Conservation (phyloP, 2,888 invertebrate species). For the Tiphia femorata region DNA sequence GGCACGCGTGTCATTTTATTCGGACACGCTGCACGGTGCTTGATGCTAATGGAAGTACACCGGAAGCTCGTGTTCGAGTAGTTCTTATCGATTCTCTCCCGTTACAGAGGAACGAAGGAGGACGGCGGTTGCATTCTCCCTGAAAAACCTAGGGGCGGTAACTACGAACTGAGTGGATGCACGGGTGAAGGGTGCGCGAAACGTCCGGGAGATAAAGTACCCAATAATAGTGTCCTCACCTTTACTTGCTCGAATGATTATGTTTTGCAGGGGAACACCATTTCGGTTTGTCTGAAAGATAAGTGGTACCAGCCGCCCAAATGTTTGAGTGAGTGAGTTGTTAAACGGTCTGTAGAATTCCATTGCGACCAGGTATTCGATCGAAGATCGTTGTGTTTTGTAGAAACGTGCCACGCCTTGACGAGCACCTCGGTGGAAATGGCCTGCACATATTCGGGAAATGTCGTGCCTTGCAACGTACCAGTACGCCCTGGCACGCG, state of each 20-base stretch:
- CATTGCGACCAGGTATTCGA: too few relatives aligned
- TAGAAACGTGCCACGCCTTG: constrained; percentile 44
- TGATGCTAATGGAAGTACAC: constrained; percentile 1
- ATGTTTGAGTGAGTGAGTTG: constrained; percentile 40
- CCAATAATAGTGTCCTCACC: constrained; percentile 43
- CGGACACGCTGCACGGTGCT: too few relatives aligned
- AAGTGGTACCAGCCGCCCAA: constrained; percentile 42
- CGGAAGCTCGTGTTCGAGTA: not conserved
- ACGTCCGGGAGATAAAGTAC: constrained; percentile 46
- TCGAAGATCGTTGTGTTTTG: constrained; percentile 1
- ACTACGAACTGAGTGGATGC: constrained; percentile 44
- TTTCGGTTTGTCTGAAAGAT: constrained; percentile 45
- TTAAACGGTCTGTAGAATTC: not conserved
- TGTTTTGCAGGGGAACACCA: constrained; percentile 42
- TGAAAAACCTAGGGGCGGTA: constrained; percentile 39
- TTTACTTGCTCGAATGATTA: constrained; percentile 52
- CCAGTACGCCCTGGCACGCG: constrained; percentile 44
- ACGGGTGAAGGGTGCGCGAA: constrained; percentile 38
- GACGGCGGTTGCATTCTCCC: constrained; percentile 45
- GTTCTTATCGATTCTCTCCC: not conserved
- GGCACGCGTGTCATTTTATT: constrained; percentile 9
- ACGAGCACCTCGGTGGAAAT: constrained; percentile 44
- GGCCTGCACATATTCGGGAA: constrained; percentile 37
- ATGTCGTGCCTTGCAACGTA: constrained; percentile 42
- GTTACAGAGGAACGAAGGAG: not conserved